phyloP scores from a whole-genome alignment of 2,888 invertebrate genomes.

The Dichetophora obliterata region DNA sequence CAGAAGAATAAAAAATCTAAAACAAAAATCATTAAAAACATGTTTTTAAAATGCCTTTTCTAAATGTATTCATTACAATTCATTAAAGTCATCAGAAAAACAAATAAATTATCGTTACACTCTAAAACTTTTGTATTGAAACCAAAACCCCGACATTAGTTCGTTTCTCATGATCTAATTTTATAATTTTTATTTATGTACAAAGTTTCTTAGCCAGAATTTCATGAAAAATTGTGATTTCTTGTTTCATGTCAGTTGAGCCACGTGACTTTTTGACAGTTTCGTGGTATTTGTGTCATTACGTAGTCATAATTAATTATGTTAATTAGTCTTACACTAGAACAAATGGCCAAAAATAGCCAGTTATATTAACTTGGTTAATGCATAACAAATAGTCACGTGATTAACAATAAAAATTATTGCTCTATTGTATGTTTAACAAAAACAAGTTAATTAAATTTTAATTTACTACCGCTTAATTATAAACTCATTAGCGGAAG shows the following conservation, averaged over 20 bases:
- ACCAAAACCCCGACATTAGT: too few relatives aligned
- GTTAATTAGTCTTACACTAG: slow-evolving; percentile 17
- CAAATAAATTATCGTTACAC: background rate
- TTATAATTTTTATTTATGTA: too few relatives aligned
- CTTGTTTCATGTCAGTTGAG: background rate
- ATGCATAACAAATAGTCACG: slow-evolving; percentile 32
- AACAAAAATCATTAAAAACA: too few relatives aligned
- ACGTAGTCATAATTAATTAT: slow-evolving; percentile 1
- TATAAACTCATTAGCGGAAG: slow-evolving; percentile 20
- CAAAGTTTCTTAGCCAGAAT: too few relatives aligned
- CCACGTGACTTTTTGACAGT: background rate
- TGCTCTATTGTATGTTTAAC: background rate
- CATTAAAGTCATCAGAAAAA: background rate
- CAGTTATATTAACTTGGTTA: background rate
- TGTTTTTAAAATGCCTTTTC: too few relatives aligned
- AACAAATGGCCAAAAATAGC: background rate
- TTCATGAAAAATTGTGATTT: background rate
- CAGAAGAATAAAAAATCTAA: too few relatives aligned
- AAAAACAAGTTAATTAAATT: slow-evolving; percentile 31
- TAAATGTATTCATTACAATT: too few relatives aligned
- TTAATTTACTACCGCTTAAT: slow-evolving; percentile 31
- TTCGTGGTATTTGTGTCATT: background rate
- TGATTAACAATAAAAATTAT: slow-evolving; percentile 3
- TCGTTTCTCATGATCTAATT: too few relatives aligned
- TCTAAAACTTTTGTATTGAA: too few relatives aligned